phyloP scores from a whole-genome alignment of 2,888 invertebrate genomes.

The Plemyria rubiginata region DNA sequence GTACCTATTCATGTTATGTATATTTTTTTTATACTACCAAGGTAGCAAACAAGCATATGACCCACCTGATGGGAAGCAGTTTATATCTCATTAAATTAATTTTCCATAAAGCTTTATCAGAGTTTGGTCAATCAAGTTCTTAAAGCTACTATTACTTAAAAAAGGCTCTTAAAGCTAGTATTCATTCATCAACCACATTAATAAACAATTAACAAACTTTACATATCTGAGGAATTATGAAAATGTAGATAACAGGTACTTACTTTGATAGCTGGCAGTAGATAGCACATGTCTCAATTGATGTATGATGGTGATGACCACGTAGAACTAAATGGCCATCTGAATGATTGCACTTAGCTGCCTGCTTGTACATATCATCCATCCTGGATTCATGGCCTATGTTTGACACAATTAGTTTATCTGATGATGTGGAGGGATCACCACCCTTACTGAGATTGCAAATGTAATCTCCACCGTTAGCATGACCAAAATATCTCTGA shows the following conservation, averaged over 20 bases:
- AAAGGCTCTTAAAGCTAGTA: too few relatives aligned
- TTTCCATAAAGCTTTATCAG: too few relatives aligned
- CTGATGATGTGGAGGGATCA: conserved; percentile 65
- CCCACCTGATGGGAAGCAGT: too few relatives aligned
- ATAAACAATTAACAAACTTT: too few relatives aligned
- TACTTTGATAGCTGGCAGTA: conserved; percentile 80
- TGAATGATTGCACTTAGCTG: conserved; percentile 72
- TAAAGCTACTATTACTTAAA: too few relatives aligned
- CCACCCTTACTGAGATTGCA: conserved; percentile 62
- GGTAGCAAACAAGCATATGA: too few relatives aligned
- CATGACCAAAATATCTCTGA: conserved; percentile 75
- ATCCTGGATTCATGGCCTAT: conserved; percentile 60
- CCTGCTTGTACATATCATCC: conserved; percentile 63
- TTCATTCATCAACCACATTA: too few relatives aligned
- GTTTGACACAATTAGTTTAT: conserved; percentile 53
- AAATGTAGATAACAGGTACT: conserved; percentile 40
- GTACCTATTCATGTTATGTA: too few relatives aligned
- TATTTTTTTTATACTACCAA: too few relatives aligned
- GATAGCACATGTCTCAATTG: conserved; percentile 77
- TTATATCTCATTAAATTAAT: too few relatives aligned
- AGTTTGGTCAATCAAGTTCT: too few relatives aligned
- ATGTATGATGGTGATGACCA: conserved; percentile 76
- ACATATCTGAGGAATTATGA: too few relatives aligned
- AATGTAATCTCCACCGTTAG: conserved; percentile 65
- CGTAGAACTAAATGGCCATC: conserved; percentile 76